These are phyloP conservation scores for Muscicapa striata DNA, from an alignment of 2,797 vertebrate species.

Conservation along the genomic window DNA sequence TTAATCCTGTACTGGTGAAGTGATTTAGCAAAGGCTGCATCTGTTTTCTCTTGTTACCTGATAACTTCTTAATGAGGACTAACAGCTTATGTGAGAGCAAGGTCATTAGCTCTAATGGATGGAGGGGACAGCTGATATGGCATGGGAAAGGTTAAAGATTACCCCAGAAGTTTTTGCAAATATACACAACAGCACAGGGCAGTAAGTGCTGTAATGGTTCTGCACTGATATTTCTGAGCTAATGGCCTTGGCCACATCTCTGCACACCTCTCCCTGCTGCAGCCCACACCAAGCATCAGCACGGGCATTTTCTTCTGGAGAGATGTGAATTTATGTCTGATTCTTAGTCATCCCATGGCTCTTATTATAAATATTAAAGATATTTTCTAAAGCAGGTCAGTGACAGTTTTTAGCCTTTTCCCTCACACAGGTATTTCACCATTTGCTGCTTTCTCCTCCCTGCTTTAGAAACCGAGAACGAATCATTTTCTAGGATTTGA, in stretches of 20 bases:
- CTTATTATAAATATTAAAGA: not conserved
- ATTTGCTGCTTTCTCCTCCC: not conserved
- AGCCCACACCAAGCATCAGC: not conserved
- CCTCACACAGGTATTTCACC: not conserved
- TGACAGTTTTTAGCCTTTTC: not conserved
- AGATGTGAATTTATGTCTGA: not conserved
- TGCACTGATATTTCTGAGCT: conserved; percentile 60
- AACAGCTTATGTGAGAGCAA: conserved; percentile 87
- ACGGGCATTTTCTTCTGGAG: not conserved
- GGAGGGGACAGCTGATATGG: conserved; percentile 71
- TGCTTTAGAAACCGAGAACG: not conserved
- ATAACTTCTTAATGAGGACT: conserved; percentile 85
- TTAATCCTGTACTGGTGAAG: conserved; percentile 75
- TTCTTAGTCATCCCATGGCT: not conserved
- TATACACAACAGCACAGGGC: conserved; percentile 15
- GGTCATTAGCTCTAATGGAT: conserved; percentile 85
- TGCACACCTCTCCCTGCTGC: not conserved
- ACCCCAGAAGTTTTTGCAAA: conserved; percentile 62
- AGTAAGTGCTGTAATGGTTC: conserved; percentile 46
- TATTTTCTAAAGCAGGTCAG: not conserved
- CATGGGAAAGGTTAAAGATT: conserved; percentile 83
- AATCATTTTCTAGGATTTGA: not conserved
- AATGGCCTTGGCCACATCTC: conserved; percentile 49
- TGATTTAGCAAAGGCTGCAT: conserved; percentile 83
- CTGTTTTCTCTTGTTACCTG: conserved; percentile 83